These are phyloP conservation scores for Colletes collaris DNA, from an alignment of 2,888 invertebrate species.

Conservation along the genomic window DNA sequence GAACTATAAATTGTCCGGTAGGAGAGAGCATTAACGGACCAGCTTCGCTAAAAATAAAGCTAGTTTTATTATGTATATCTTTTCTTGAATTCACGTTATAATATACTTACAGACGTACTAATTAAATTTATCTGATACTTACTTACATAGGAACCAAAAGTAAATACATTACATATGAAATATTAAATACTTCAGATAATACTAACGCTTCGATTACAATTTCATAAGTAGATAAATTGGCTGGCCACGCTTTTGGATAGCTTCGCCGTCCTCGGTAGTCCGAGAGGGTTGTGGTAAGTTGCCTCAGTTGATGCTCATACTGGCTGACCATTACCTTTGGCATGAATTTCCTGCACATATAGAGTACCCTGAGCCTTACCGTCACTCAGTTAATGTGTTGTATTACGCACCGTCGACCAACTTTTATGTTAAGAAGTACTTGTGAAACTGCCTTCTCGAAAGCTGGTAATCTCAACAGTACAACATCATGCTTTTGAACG, in stretches of 20 bases:
- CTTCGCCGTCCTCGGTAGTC: slow-evolving; percentile 88
- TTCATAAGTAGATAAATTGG: slow-evolving; percentile 89
- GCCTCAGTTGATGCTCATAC: slow-evolving; percentile 92
- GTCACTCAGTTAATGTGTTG: slow-evolving; percentile 75
- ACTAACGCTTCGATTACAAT: slow-evolving; percentile 95
- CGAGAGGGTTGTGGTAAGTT: slow-evolving; percentile 93
- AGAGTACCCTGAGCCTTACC: slow-evolving; percentile 82
- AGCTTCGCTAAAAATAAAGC: slow-evolving; percentile 88
- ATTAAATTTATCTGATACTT: slow-evolving; percentile 30
- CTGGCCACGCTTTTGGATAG: slow-evolving; percentile 90
- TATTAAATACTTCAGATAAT: slow-evolving; percentile 34
- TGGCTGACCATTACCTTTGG: slow-evolving; percentile 94
- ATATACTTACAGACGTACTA: slow-evolving; percentile 19
- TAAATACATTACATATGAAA: slow-evolving; percentile 16
- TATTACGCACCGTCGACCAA: slow-evolving; percentile 89
- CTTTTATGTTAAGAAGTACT: slow-evolving; percentile 92
- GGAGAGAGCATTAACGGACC: slow-evolving; percentile 97
- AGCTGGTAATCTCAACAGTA: slow-evolving; percentile 89
- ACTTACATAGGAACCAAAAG: slow-evolving; percentile 22
- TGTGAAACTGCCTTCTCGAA: slow-evolving; percentile 94
- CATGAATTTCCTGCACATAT: slow-evolving; percentile 91
- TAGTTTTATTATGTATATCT: neutral
- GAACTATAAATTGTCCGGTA: slow-evolving; percentile 96
- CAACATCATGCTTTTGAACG: slow-evolving; percentile 89
- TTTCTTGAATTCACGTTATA: neutral